Percentiles rank a stretch among this genome's conserved stretches.
Evolutionary conservation across 2,797 vertebrate genomes (phyloP).

Genomic region (Coreius guichenoti): DNA sequence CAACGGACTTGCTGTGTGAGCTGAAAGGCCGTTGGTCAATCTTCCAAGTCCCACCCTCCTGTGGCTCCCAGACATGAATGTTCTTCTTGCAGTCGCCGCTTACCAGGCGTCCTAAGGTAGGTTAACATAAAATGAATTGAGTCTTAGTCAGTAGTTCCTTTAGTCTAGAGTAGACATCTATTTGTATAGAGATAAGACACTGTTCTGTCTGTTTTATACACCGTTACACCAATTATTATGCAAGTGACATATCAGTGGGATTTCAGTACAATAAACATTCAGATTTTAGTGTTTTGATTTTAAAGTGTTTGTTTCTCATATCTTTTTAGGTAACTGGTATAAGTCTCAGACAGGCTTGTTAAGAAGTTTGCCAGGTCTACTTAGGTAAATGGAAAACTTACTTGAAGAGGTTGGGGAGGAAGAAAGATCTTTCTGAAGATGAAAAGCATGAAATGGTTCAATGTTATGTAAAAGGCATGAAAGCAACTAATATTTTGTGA

Average conservation of each 20-base stretch:
- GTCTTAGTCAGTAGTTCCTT: background rate
- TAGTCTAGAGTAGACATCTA: background rate
- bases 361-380: background rate
- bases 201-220: background rate
- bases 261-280: background rate
- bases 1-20: constrained; percentile 88
- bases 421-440: background rate
- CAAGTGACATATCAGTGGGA: background rate
- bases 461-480: background rate
- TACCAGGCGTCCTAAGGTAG: constrained; percentile 84
- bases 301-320: background rate
- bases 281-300: no score
- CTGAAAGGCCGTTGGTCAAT: constrained; percentile 91
- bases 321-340: background rate
- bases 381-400: background rate
- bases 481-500: background rate
- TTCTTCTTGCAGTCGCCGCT: constrained; percentile 92
- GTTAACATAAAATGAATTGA: background rate
- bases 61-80: constrained; percentile 92
- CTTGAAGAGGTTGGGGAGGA: background rate
- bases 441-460: background rate
- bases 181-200: background rate
- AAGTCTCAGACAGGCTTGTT: background rate
- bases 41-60: constrained; percentile 83
- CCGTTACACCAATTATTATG: background rate